phyloP scores from a whole-genome alignment of 2,797 vertebrate genomes.

The Xiphophorus birchmanni region DNA sequence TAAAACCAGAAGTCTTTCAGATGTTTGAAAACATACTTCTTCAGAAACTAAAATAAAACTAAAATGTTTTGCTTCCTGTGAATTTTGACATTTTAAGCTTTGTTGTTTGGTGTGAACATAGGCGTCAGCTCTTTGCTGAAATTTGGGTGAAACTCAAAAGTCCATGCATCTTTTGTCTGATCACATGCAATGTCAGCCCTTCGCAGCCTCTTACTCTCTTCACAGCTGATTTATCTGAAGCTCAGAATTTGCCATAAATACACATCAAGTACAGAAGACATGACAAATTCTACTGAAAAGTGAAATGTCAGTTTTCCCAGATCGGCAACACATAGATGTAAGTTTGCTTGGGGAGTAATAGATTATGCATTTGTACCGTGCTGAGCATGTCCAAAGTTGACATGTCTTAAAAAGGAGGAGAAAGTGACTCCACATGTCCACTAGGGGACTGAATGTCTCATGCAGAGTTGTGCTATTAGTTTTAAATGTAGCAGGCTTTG shows the following conservation, averaged over 20 bases:
- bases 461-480: slow-evolving; percentile 16
- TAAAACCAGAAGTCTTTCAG: slow-evolving; percentile 4
- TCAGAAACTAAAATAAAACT: neutral
- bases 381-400: slow-evolving; percentile 29
- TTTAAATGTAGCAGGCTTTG: neutral
- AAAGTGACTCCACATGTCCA: slow-evolving; percentile 52
- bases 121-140: slow-evolving; percentile 3
- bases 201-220: slow-evolving; percentile 43
- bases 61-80: neutral
- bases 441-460: slow-evolving; percentile 72
- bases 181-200: slow-evolving; percentile 37
- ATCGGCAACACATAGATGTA: slow-evolving; percentile 41
- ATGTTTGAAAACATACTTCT: neutral
- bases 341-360: slow-evolving; percentile 39
- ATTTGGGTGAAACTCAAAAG: slow-evolving; percentile 2
- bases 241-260: slow-evolving; percentile 43
- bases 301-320: slow-evolving; percentile 46
- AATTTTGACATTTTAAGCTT: neutral
- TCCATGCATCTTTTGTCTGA: slow-evolving; percentile 13
- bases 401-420: slow-evolving; percentile 17
- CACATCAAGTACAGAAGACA: slow-evolving; percentile 47
- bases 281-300: slow-evolving; percentile 45
- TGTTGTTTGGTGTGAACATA: neutral
- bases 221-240: slow-evolving; percentile 56
- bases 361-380: slow-evolving; percentile 18